Evolutionary conservation across 2,797 vertebrate species (phyloP), one percentile per base, ranked within the genome.

Genomic region (Melanotaenia maccullochi): DNA sequence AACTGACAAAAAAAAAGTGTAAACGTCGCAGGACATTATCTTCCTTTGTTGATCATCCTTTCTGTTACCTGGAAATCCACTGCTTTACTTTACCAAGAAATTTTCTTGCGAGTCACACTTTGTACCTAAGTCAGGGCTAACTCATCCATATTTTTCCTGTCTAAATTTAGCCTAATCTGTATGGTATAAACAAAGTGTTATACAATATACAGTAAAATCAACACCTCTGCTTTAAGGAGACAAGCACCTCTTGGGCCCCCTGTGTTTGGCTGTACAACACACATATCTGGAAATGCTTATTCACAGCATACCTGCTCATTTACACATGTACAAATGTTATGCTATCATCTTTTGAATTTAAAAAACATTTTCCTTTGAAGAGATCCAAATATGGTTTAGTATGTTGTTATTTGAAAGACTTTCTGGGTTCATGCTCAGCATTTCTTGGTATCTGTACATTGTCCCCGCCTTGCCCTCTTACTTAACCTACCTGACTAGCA

Each of bases 121-220:
- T 70, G 33, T 71, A 47, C 25, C 52, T 60, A 74, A 67, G 51
- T 47, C 71, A 30, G 24, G 30, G 1, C 25, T n/a, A 4, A 36
- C 30, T 65, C 38, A 54, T 47, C 18, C 52, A 63, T 68, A 63
- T 79, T 68, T 38, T 47, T 0, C 35, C 18, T 9, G 58, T 65
- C 81, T 87, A 84, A 76, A 82, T 78, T 55, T 78, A 82, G 44
- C 58, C 52, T 47, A 8, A 1, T 68, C 33, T 75, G 58, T 5
- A 44, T 72, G 40, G 60, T 42, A 69, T 67, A 77, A 78, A 84
- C 80, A 83, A 65, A 82, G 36, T 63, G 68, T 89, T 87, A 80
- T 66, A 83, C 76, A 82, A 76, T 76, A 72, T 60, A 55, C 62
- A 76, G 54, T 72, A 65, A 78, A 84, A 68, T 63, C 49, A 49